A percentile compares a stretch with the other conserved stretches of the same genome.
phyloP scores from a whole-genome alignment of 2,888 invertebrate genomes.

The Caenorhabditis drosophilae region DNA sequence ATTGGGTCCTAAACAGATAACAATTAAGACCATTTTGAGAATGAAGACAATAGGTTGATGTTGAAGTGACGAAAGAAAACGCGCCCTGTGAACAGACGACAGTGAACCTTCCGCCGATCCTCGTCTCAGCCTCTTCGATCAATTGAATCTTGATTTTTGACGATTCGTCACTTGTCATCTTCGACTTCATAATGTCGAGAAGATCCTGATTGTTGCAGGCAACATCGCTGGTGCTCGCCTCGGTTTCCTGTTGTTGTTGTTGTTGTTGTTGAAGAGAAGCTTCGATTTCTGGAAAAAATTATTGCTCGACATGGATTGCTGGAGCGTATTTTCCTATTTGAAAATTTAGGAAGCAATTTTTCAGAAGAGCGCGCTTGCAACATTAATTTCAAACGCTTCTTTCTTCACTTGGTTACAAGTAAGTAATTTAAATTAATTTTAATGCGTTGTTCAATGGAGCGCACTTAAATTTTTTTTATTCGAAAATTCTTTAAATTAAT shows the following conservation, averaged over 20 bases:
- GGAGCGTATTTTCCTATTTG: no score
- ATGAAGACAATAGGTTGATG: constrained; percentile 50
- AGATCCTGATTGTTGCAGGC: constrained; percentile 28
- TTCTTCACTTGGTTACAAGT: no score
- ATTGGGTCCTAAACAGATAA: constrained; percentile 34
- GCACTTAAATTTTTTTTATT: no score
- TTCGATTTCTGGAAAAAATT: constrained; percentile 1
- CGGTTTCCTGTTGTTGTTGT: constrained; percentile 5
- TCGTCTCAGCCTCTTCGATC: constrained; percentile 40
- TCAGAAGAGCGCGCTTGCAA: no score
- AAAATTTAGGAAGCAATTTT: no score
- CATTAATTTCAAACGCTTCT: no score
- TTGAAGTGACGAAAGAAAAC: constrained; percentile 54
- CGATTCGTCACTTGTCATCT: constrained; percentile 30
- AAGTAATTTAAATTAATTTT: no score
- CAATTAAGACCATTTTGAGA: constrained; percentile 30
- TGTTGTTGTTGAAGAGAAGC: no score
- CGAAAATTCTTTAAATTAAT: no score
- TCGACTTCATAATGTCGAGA: constrained; percentile 27
- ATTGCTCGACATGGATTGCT: no score
- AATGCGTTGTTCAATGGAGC: no score
- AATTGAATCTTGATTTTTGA: constrained; percentile 27
- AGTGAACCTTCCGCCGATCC: constrained; percentile 53
- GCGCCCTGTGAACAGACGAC: constrained; percentile 55
- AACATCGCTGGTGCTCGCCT: constrained; percentile 23